Evolutionary conservation across 2,113 vertebrate genomes (phyloP).

Genomic region (Proterorhinus semilunaris): DNA sequence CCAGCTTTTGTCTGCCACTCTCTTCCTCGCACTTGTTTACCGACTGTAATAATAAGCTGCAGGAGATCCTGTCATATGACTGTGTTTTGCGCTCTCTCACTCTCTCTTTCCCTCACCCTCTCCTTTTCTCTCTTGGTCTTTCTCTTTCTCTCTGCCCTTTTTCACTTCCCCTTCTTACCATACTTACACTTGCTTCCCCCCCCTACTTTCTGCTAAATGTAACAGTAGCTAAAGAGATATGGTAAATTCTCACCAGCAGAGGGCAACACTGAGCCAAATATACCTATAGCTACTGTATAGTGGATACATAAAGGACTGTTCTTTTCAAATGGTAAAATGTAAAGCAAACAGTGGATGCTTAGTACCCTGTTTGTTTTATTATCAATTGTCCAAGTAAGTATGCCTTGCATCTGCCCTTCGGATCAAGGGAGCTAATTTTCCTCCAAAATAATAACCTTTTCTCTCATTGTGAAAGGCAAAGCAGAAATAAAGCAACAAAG

Average conservation of each 20-base stretch:
- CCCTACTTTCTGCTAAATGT: not conserved
- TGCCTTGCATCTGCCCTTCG: no score
- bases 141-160: not conserved
- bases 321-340: no score
- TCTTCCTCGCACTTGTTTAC: constrained; percentile 51
- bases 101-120: constrained; percentile 3
- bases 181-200: not conserved
- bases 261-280: not conserved
- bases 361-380: no score
- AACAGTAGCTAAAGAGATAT: not conserved
- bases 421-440: no score
- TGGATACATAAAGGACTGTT: no score
- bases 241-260: constrained; percentile 17
- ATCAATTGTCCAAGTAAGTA: no score
- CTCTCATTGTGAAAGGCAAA: no score
- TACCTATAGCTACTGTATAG: no score
- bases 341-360: no score
- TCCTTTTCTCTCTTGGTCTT: not conserved
- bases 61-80: constrained; percentile 55
- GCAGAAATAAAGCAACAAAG: no score
- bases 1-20: not conserved
- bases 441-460: no score
- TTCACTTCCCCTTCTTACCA: not conserved
- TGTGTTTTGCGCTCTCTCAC: constrained; percentile 28
- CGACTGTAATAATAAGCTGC: constrained; percentile 49